Evolutionary conservation across 2,888 invertebrate genomes (phyloP).

Genomic region (Chymomyza amoena): DNA sequence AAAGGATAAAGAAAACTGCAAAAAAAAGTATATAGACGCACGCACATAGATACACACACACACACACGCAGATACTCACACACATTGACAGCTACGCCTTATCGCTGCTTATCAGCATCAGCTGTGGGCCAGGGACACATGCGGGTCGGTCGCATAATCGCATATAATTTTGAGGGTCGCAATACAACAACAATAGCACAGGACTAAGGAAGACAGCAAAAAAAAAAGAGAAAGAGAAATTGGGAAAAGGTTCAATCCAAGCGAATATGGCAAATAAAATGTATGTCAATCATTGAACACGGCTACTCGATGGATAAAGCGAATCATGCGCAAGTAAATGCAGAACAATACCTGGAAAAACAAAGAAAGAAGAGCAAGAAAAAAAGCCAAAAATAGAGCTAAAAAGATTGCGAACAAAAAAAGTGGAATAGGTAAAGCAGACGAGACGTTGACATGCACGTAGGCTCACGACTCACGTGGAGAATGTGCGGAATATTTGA

Average conservation of each 20-base stretch:
- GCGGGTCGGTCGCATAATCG: conserved; percentile 67
- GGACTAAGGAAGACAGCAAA: conserved; percentile 13
- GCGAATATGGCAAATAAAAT: conserved; percentile 63
- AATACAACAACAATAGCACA: conserved; percentile 8
- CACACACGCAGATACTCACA: background rate
- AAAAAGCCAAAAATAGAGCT: conserved; percentile 5
- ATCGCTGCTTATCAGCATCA: conserved; percentile 57
- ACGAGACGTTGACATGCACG: conserved; percentile 21
- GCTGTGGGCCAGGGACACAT: conserved; percentile 28
- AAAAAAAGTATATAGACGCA: conserved; percentile 34
- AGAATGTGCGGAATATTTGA: conserved; percentile 48
- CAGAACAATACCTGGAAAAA: conserved; percentile 21
- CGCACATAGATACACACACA: background rate
- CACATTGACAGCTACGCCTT: conserved; percentile 22
- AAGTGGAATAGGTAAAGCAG: background rate
- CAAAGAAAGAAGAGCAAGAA: background rate
- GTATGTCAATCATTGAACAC: conserved; percentile 65
- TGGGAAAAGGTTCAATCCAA: background rate
- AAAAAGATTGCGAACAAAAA: background rate
- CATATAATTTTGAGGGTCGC: conserved; percentile 45
- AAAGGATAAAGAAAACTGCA: conserved; percentile 50
- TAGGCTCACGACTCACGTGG: conserved; percentile 20
- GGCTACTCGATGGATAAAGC: conserved; percentile 34
- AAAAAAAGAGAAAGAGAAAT: conserved; percentile 6
- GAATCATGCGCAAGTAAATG: conserved; percentile 52